A percentile compares a stretch with the other conserved stretches of the same genome.
Conservation (phyloP, 1,140 invertebrate species). For the Aphelenchoides avenae region DNA sequence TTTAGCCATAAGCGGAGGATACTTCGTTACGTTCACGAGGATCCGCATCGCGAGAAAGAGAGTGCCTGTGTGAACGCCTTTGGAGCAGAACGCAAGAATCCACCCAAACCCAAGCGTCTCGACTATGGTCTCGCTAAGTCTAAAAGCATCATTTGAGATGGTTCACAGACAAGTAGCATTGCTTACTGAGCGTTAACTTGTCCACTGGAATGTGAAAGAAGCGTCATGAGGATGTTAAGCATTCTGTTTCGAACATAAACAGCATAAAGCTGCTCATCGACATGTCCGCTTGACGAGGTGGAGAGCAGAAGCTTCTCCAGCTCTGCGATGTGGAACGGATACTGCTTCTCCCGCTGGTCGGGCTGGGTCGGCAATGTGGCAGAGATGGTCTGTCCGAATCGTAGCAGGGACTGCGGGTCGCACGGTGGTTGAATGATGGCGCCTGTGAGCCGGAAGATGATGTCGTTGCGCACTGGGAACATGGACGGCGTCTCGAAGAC, state of each 20-base stretch:
- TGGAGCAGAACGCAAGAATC: conserved; percentile 85
- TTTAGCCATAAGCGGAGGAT: conserved; percentile 65
- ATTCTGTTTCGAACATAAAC: conserved; percentile 55
- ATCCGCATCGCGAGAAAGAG: conserved; percentile 81
- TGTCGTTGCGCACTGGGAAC: conserved; percentile 52
- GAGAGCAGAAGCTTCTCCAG: conserved; percentile 32
- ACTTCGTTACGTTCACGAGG: conserved; percentile 75
- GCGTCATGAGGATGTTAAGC: conserved; percentile 52
- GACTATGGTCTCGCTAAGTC: conserved; percentile 82
- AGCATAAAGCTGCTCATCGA: conserved; percentile 34
- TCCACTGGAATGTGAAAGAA: conserved; percentile 49
- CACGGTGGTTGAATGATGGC: conserved; percentile 66
- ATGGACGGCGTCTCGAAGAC: conserved; percentile 52
- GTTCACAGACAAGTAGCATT: conserved; percentile 7
- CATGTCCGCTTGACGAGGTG: not conserved
- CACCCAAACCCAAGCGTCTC: conserved; percentile 90
- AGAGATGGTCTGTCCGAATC: conserved; percentile 82
- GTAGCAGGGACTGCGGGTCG: conserved; percentile 56
- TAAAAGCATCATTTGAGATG: too few relatives aligned
- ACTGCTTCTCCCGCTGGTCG: conserved; percentile 41
- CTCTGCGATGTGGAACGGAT: conserved; percentile 55
- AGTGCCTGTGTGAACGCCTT: conserved; percentile 79
- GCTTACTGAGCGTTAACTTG: conserved; percentile 40
- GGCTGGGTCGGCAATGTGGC: conserved; percentile 70
- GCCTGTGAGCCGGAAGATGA: conserved; percentile 67